Conservation (phyloP, 2,888 invertebrate genomes). For the Oasisia sp. region DNA sequence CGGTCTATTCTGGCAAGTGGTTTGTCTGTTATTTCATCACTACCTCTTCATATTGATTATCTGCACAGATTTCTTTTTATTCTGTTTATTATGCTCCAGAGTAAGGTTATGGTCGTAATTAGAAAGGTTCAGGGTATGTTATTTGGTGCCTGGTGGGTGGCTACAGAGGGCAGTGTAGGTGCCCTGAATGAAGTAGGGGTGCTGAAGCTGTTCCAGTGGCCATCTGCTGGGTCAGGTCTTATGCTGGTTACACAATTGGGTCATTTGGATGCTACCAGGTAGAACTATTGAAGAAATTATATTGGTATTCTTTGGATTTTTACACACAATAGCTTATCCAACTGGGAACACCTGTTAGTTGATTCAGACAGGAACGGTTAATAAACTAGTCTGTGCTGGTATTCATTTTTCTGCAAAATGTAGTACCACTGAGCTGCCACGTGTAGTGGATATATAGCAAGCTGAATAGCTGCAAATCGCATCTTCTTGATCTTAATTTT, state of each 20-base stretch:
- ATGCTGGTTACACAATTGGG: no score
- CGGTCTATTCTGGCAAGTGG: neutral
- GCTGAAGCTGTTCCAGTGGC: constrained; percentile 26
- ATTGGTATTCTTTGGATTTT: neutral
- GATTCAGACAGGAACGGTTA: no score
- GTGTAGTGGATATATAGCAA: neutral
- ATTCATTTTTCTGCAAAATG: neutral
- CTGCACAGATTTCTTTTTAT: neutral
- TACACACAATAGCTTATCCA: no score
- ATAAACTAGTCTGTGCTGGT: no score
- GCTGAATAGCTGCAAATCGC: neutral
- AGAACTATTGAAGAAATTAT: neutral
- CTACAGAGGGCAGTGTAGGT: constrained; percentile 22
- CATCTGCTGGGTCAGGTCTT: neutral
- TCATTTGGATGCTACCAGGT: neutral
- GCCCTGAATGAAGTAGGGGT: constrained; percentile 33
- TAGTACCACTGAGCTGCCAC: neutral
- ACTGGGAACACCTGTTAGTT: no score
- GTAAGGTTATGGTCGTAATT: neutral
- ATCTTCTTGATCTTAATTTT: neutral
- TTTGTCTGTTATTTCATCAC: neutral
- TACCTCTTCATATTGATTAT: neutral
- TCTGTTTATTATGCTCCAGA: neutral
- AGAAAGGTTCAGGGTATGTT: neutral
- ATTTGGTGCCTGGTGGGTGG: neutral